Conservation (phyloP, 2,888 invertebrate genomes). For the Hyposoter didymator region DNA sequence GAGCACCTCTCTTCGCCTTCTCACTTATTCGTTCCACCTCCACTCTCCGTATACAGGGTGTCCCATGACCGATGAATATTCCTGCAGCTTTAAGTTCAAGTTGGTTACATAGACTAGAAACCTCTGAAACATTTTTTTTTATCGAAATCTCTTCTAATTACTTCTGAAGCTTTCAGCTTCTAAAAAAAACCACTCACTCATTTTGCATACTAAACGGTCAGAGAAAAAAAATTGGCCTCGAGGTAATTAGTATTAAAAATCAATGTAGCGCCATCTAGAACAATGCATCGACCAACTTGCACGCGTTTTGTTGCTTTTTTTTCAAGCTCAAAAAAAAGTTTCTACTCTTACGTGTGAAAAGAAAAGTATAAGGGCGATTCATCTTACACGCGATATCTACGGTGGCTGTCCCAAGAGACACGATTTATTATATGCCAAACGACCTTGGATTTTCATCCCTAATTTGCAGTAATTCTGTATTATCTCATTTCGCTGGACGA, state of each 20-base stretch:
- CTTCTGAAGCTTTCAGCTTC: background rate
- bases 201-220: background rate
- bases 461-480: conserved; percentile 80
- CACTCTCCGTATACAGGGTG: conserved; percentile 39
- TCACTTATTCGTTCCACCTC: conserved; percentile 42
- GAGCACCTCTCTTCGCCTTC: conserved; percentile 46
- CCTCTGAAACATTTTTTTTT: background rate
- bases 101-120: background rate
- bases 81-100: background rate
- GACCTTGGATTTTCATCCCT: conserved; percentile 73
- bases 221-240: background rate
- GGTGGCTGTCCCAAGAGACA: background rate
- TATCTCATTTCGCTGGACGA: conserved; percentile 76
- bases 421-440: conserved; percentile 76
- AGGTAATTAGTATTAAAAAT: background rate
- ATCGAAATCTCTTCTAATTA: background rate
- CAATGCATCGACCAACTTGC: background rate
- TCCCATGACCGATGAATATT: background rate
- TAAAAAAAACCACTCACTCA: background rate
- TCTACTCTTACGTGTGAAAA: no score
- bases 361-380: background rate
- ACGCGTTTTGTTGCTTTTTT: background rate
- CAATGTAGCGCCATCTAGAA: background rate
- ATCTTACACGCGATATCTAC: background rate
- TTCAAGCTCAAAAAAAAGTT: no score